These are phyloP conservation scores for Rattus rattus DNA, from an alignment of 2,113 vertebrate genomes.

Conservation along the genomic window DNA sequence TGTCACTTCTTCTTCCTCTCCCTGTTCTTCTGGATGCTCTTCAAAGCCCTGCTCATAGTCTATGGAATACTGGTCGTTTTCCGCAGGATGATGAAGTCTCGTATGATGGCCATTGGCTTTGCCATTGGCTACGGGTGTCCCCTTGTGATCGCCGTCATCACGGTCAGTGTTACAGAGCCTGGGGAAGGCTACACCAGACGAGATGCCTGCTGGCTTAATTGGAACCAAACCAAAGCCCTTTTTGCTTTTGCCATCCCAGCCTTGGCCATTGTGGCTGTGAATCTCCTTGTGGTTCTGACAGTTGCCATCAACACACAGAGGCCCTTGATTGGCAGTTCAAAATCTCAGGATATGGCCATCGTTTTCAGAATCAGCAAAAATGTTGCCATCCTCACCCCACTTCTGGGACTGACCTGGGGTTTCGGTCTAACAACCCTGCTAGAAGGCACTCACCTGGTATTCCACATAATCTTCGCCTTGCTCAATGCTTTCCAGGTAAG, in stretches of 20 bases:
- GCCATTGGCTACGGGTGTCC: constrained; percentile 91
- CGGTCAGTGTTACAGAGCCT: constrained; percentile 89
- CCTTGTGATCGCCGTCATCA: constrained; percentile 89
- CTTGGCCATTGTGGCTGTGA: constrained; percentile 89
- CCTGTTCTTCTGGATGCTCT: constrained; percentile 96
- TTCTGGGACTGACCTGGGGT: constrained; percentile 93
- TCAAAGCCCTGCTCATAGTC: constrained; percentile 91
- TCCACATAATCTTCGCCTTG: constrained; percentile 88
- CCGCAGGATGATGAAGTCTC: constrained; percentile 87
- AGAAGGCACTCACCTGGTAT: constrained; percentile 1
- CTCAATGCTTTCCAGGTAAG: constrained; percentile 93
- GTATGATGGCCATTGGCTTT: constrained; percentile 88
- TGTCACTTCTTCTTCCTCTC: constrained; percentile 93
- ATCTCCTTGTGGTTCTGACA: constrained; percentile 88
- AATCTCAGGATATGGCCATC: constrained; percentile 85
- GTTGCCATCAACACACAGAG: constrained; percentile 90
- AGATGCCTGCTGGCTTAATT: constrained; percentile 93
- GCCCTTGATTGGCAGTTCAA: constrained; percentile 84
- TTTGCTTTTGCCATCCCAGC: constrained; percentile 91
- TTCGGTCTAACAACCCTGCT: constrained; percentile 89
- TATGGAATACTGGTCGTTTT: constrained; percentile 91
- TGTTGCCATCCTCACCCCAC: constrained; percentile 90
- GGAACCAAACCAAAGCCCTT: constrained; percentile 89
- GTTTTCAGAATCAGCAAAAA: constrained; percentile 88
- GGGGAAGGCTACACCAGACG: constrained; percentile 84